Evolutionary conservation across 2,797 vertebrate genomes (phyloP), one percentile per base, ranked within the genome.

Genomic region (Anisognathus igniventris): DNA sequence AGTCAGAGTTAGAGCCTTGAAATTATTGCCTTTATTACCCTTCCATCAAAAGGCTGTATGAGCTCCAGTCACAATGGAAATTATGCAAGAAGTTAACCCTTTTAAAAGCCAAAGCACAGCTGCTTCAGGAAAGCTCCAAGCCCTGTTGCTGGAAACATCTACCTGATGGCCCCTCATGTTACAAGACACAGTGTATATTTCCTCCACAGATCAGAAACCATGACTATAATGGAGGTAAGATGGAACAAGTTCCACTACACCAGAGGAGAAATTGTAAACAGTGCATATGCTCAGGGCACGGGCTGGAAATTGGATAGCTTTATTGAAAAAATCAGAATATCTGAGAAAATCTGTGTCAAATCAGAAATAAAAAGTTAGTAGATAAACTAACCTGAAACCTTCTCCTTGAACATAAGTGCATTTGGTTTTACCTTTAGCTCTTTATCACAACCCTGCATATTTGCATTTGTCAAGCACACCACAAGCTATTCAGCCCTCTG

Each of bases 141-240:
- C 31, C 71, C 40, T 65, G 33, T 39, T 72, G 42, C 31, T 78
- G 35, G 27, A 71, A 12, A 28, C 10, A 53, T 5, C 31, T n/a
- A n/a, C 0, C 0, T 12, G 14, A 75, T 13, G 20, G 23, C 11
- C 20, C 33, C 50, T 76, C 31, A 20, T 6, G 7, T 19, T 54
- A 25, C 1, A 0, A 72, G 42, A 72, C 28, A 60, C 12, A 39
- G 47, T 17, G 33, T 9, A 53, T 2, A 57, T 54, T 82, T 48
- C 44, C 44, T 75, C 30, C 39, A 61, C 40, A 17, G 25, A 56
- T 8, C 16, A 40, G 35, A 30, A 66, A 48, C 23, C 51, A 27
- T 13, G 33, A 50, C 22, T 84, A 21, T 18, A 62, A 82, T 3
- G 3, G 27, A 91, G 33, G 15, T 33, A 47, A 73, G 23, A 73